Evolutionary conservation across 1,140 invertebrate genomes (phyloP).

Genomic region (Heliconius nattereri): DNA sequence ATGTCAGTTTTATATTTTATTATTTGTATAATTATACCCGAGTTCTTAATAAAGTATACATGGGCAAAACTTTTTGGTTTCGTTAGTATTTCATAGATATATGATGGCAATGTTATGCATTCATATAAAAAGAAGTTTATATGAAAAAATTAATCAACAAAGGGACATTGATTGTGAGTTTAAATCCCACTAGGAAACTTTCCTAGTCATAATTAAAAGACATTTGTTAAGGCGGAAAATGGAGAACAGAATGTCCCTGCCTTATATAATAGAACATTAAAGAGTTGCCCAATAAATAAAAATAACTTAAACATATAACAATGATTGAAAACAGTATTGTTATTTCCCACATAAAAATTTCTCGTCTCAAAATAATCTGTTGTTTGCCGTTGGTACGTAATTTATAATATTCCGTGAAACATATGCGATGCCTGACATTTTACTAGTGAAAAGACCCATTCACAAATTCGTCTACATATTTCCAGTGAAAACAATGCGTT

Average conservation of each 20-base stretch:
- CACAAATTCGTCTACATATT: slow-evolving; percentile 28
- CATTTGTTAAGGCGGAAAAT: background rate
- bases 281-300: background rate
- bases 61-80: no score
- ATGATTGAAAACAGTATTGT: slow-evolving; percentile 23
- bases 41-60: no score
- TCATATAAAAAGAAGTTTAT: no score
- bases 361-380: slow-evolving; percentile 28
- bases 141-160: no score
- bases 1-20: background rate
- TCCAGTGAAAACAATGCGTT: slow-evolving; percentile 23
- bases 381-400: slow-evolving; percentile 20
- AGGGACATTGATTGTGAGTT: no score
- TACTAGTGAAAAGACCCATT: slow-evolving; percentile 32
- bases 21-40: background rate
- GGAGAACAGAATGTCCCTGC: background rate
- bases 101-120: no score
- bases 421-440: slow-evolving; percentile 26
- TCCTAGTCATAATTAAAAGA: background rate
- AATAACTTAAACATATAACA: background rate
- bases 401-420: slow-evolving; percentile 25
- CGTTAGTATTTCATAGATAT: no score
- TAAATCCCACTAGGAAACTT: background rate
- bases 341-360: slow-evolving; percentile 12
- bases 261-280: background rate